Evolutionary conservation across 2,113 vertebrate genomes (phyloP).

Genomic region (Daboia siamensis): DNA sequence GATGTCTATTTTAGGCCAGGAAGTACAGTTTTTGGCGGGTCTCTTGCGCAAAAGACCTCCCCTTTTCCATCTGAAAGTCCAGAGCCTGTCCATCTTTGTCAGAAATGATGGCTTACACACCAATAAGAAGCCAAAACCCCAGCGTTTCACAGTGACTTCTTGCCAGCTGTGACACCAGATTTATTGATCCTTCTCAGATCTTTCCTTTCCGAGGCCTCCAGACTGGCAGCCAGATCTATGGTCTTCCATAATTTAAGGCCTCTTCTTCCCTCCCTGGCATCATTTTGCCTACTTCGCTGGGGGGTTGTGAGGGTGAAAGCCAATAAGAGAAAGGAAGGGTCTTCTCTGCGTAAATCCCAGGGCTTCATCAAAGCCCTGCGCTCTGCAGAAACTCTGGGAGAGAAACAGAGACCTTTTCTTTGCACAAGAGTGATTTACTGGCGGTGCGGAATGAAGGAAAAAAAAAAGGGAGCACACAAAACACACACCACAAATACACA

Average conservation of each 20-base stretch:
- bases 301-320: not conserved
- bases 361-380: not conserved
- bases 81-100: not conserved
- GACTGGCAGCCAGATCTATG: not conserved
- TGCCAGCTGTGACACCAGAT: not conserved
- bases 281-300: not conserved
- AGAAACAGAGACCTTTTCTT: not conserved
- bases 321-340: not conserved
- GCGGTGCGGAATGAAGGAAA: not conserved
- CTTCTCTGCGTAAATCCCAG: not conserved
- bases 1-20: not conserved
- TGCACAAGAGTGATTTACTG: not conserved
- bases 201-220: not conserved
- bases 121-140: not conserved
- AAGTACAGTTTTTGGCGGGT: not conserved
- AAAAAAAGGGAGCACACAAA: not conserved
- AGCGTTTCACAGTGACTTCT: not conserved
- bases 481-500: not conserved
- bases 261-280: not conserved
- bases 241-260: not conserved
- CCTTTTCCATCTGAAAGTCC: not conserved
- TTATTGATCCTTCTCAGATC: not conserved
- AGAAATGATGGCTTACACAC: not conserved
- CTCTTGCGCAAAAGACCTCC: not conserved
- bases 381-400: fast-evolving